These are phyloP conservation scores for Drosophila kuntzei DNA, from an alignment of 2,888 invertebrate genomes.

Conservation along the genomic window DNA sequence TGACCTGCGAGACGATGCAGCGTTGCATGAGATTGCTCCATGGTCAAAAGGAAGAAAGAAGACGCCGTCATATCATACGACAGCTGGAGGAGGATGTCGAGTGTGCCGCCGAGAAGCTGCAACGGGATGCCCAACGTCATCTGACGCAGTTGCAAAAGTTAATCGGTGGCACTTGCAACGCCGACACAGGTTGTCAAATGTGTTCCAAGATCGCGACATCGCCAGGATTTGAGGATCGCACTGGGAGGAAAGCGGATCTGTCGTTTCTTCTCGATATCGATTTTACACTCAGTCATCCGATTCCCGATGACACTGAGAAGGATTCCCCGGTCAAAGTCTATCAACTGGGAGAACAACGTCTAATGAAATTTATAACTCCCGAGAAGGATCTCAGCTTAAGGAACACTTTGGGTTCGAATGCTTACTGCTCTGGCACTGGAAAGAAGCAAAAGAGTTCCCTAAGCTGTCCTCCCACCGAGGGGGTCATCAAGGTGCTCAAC, in stretches of 20 bases:
- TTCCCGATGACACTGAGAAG: not conserved
- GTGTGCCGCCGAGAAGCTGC: constrained; percentile 19
- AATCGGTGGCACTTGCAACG: not conserved
- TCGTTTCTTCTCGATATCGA: constrained; percentile 22
- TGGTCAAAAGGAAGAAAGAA: not conserved
- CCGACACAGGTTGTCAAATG: constrained; percentile 32
- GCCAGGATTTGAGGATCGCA: not conserved
- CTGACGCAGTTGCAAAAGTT: not conserved
- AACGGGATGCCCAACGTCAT: constrained; percentile 7
- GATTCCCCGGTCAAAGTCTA: constrained; percentile 10
- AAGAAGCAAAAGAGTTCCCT: not conserved
- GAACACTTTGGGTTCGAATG: not conserved
- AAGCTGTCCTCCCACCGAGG: not conserved
- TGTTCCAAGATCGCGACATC: constrained; percentile 27
- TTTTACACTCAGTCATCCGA: not conserved
- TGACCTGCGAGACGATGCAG: constrained; percentile 11
- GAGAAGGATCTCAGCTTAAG: not conserved
- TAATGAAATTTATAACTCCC: not conserved
- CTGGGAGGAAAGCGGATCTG: not conserved
- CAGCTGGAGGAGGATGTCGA: constrained; percentile 53
- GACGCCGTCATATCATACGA: constrained; percentile 19
- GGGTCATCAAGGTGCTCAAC: constrained; percentile 10
- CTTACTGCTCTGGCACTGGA: not conserved
- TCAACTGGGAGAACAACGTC: constrained; percentile 1
- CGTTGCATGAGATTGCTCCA: constrained; percentile 36